A percentile compares a stretch with the other conserved stretches of the same genome.
Evolutionary conservation across 2,888 invertebrate genomes (phyloP).

Genomic region (Cantharis rufa): DNA sequence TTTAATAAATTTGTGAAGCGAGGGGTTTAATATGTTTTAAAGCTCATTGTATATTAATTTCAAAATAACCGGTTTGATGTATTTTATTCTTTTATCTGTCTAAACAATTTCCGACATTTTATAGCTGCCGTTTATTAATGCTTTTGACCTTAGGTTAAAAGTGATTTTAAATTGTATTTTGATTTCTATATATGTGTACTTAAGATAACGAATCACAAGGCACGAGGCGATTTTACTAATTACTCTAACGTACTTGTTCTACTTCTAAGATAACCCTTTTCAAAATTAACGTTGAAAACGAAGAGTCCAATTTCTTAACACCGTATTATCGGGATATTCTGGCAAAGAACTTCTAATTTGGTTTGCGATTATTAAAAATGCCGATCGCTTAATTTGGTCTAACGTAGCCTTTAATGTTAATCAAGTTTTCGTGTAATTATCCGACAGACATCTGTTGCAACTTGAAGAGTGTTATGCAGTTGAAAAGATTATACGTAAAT

Average conservation of each 20-base stretch:
- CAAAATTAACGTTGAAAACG: neutral
- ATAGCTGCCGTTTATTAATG: slow-evolving; percentile 44
- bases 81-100: slow-evolving; percentile 28
- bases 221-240: neutral
- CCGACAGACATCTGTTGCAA: slow-evolving; percentile 48
- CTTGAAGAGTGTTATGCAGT: slow-evolving; percentile 47
- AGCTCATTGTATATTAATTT: slow-evolving; percentile 11
- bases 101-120: slow-evolving; percentile 29
- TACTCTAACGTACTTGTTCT: neutral
- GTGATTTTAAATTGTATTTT: neutral
- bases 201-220: neutral
- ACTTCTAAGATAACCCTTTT: neutral
- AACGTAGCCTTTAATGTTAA: slow-evolving; percentile 33
- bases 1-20: slow-evolving; percentile 4
- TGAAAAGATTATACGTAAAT: slow-evolving; percentile 41
- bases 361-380: neutral
- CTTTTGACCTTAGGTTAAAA: slow-evolving; percentile 47
- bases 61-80: slow-evolving; percentile 35
- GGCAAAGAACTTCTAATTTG: neutral
- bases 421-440: slow-evolving; percentile 46
- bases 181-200: neutral
- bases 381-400: slow-evolving; percentile 1
- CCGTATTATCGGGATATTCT: no score
- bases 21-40: neutral
- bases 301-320: no score